Base-by-base conservation (phyloP, 1,140 invertebrate genomes). In the Octopus bimaculoides region DNA sequence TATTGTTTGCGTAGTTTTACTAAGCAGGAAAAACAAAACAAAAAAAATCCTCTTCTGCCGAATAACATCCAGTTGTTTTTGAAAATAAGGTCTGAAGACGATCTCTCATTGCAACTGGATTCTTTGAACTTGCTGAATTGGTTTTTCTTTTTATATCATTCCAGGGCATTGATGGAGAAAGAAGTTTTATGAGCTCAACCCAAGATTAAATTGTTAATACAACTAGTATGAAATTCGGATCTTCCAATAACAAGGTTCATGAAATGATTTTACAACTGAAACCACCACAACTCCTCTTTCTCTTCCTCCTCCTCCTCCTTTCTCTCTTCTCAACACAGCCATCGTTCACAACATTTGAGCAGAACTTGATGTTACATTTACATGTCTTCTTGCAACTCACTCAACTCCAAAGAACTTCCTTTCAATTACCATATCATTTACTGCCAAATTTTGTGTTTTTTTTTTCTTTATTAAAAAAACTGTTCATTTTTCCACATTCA, bases 141-240 rank as follows among this genome's bases (percentile, higher is more conserved):
- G 5, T 75, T 75, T 75, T 41, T 53, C 41, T 75, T 78, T 78
- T 76, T 26, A 54, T 80, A 5, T 77, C 69, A 78, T 78, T 91
- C 53, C 89, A 94, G 92, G 92, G 93, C 88, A 94, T 98, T 81
- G 94, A 95, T 86, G 96, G 96, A 0, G 93, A 94, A 78, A 92
- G 92, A 85, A 41, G 26, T 41, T 91, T 98, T 84, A 89, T 97
- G 66, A 92, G 93, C 77, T 89, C 98, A 75, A 94, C 93, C 56
- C 96, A 97, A 91, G 96, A 97, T 87, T 94, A 97, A 90, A 95
- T 97, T 78, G 94, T 97, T 83, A 94, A 95, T 86, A 91, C 97
- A 54, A 94, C 96, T 14, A 94, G 95, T 82, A 96, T 96, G 92
- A 98, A 97, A 92, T 95, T 98, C 79, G 97, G 97, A 5, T 96